These are phyloP conservation scores for Rhinogobius similis DNA, from an alignment of 2,113 vertebrate genomes.

Conservation along the genomic window DNA sequence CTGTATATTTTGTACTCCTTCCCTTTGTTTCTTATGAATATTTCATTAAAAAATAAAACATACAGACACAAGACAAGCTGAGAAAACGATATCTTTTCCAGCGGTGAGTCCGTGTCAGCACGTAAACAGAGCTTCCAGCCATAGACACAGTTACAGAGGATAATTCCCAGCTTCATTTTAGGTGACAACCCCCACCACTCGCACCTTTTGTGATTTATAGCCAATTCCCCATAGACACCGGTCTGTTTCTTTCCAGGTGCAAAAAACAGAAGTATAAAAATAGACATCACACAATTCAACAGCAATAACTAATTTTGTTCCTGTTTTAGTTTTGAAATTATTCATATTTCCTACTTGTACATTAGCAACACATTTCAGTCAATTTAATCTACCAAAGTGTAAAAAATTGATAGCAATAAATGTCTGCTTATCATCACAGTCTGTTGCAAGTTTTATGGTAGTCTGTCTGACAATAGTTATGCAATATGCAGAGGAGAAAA, in stretches of 20 bases:
- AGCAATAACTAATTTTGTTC: background rate
- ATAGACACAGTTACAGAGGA: background rate
- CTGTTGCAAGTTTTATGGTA: background rate
- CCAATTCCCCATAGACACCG: background rate
- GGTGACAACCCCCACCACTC: constrained; percentile 7
- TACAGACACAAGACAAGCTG: background rate
- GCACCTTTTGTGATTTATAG: constrained; percentile 8
- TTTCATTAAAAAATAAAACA: background rate
- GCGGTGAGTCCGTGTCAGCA: background rate
- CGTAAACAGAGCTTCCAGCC: background rate
- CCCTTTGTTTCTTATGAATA: background rate
- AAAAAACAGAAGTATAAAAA: background rate
- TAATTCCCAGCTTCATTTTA: constrained; percentile 7
- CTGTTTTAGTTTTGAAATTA: background rate
- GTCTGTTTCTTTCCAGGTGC: background rate
- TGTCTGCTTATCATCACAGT: background rate
- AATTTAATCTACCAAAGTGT: background rate
- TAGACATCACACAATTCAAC: background rate
- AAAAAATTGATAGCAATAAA: background rate
- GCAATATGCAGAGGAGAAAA: background rate
- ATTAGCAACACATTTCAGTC: background rate
- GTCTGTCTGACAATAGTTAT: background rate
- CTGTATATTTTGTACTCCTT: background rate
- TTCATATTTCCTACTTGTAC: no score
- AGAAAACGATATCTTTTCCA: background rate